These are phyloP conservation scores for Rhinichthys klamathensis DNA, from an alignment of 2,113 vertebrate genomes.

Conservation along the genomic window DNA sequence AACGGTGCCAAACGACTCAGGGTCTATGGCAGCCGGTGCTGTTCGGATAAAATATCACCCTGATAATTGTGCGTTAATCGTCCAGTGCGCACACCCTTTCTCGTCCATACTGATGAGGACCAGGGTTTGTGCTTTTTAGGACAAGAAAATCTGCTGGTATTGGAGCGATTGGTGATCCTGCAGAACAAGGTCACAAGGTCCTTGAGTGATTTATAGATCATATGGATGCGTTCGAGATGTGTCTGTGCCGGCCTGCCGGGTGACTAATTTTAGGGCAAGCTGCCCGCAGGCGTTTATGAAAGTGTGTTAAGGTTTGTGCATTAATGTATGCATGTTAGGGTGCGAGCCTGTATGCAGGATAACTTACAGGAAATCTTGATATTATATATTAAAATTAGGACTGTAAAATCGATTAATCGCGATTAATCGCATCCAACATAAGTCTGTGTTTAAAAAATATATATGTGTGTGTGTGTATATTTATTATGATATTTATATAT, in stretches of 20 bases:
- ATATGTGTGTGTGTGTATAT: too few relatives aligned
- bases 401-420: too few relatives aligned
- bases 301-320: slow-evolving; percentile 42
- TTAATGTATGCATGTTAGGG: slow-evolving; percentile 37
- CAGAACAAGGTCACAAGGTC: slow-evolving; percentile 32
- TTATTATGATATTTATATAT: too few relatives aligned
- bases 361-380: background rate
- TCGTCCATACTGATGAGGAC: slow-evolving; percentile 64
- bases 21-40: slow-evolving; percentile 65
- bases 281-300: slow-evolving; percentile 13
- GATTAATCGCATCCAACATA: too few relatives aligned
- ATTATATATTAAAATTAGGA: background rate
- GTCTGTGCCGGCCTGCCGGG: too few relatives aligned
- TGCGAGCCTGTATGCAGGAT: slow-evolving; percentile 23
- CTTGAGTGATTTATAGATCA: slow-evolving; percentile 51
- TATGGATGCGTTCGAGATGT: slow-evolving; percentile 33
- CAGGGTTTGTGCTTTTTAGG: slow-evolving; percentile 35
- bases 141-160: background rate
- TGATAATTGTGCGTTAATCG: slow-evolving; percentile 75
- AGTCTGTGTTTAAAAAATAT: too few relatives aligned
- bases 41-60: slow-evolving; percentile 71
- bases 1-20: slow-evolving; percentile 66
- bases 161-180: background rate
- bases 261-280: slow-evolving; percentile 41
- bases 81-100: slow-evolving; percentile 67